A percentile compares a stretch with the other conserved stretches of the same genome.
phyloP scores from a whole-genome alignment of 2,113 vertebrate species.

The Mus pahari region DNA sequence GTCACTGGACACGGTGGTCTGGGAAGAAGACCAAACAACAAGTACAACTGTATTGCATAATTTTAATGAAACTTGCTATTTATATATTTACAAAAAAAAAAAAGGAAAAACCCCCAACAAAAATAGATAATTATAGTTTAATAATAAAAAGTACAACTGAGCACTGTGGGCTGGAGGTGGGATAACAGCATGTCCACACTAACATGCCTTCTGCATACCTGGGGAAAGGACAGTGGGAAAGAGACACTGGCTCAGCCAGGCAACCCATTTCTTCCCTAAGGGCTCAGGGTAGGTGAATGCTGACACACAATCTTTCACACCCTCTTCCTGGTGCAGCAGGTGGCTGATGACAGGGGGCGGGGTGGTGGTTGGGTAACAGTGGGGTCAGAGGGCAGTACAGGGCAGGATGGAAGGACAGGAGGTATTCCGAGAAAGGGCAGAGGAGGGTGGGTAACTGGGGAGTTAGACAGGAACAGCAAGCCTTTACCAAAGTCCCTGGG shows the following conservation, averaged over 20 bases:
- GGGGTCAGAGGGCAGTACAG: background rate
- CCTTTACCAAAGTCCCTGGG: constrained; percentile 24
- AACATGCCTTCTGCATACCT: constrained; percentile 13
- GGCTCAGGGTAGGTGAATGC: background rate
- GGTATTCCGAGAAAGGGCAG: background rate
- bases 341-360: background rate
- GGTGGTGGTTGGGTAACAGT: background rate
- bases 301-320: background rate
- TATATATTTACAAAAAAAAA: constrained; percentile 85
- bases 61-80: constrained; percentile 86
- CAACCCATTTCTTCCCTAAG: background rate
- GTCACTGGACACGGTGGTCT: background rate
- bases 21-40: background rate
- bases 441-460: background rate
- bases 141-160: constrained; percentile 76
- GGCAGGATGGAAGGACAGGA: background rate
- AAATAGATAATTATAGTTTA: constrained; percentile 80
- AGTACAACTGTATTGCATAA: constrained; percentile 31
- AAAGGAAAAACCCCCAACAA: constrained; percentile 48
- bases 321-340: constrained; percentile 53
- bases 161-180: constrained; percentile 67
- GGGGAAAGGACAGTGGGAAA: background rate
- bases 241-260: background rate
- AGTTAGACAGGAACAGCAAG: constrained; percentile 44
- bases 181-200: constrained; percentile 50